Percentiles rank a stretch among this genome's conserved stretches.
These are phyloP conservation scores for Diarsia rubi DNA, from an alignment of 2,888 invertebrate genomes.

Conservation along the genomic window DNA sequence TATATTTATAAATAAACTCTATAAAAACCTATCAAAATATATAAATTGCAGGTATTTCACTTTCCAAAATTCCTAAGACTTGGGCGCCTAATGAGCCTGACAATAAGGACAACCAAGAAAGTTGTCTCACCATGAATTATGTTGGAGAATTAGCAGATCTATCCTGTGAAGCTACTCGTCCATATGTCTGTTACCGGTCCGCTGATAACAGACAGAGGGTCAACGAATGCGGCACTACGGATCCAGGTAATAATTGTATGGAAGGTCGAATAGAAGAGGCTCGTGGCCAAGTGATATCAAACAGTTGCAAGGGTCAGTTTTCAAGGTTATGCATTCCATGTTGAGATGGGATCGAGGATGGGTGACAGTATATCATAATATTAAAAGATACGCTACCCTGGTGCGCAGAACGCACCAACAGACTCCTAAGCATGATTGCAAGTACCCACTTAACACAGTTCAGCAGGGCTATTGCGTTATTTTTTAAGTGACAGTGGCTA, in stretches of 20 bases:
- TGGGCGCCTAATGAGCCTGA: conserved; percentile 63
- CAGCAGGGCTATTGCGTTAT: too few relatives aligned
- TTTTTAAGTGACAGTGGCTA: too few relatives aligned
- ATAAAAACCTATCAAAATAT: not conserved
- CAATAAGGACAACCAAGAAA: conserved; percentile 55
- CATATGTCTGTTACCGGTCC: conserved; percentile 60
- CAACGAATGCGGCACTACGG: conserved; percentile 62
- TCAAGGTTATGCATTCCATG: not conserved
- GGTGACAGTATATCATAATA: not conserved
- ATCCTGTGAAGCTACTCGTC: conserved; percentile 39
- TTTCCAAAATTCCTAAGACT: conserved; percentile 37
- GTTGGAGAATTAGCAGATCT: conserved; percentile 51
- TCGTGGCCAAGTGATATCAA: not conserved
- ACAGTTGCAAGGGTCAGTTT: not conserved
- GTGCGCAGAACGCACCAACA: too few relatives aligned
- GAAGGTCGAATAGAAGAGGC: not conserved
- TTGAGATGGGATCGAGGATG: not conserved
- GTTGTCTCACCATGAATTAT: conserved; percentile 56
- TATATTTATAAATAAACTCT: too few relatives aligned
- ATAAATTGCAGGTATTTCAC: conserved; percentile 55
- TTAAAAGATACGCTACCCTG: too few relatives aligned
- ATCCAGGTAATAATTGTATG: conserved; percentile 18
- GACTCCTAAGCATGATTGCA: too few relatives aligned
- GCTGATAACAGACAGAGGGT: not conserved
- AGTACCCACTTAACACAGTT: too few relatives aligned